Evolutionary conservation across 2,797 vertebrate genomes (phyloP), one percentile per base, ranked within the genome.

Genomic region (Alectoris magna): DNA sequence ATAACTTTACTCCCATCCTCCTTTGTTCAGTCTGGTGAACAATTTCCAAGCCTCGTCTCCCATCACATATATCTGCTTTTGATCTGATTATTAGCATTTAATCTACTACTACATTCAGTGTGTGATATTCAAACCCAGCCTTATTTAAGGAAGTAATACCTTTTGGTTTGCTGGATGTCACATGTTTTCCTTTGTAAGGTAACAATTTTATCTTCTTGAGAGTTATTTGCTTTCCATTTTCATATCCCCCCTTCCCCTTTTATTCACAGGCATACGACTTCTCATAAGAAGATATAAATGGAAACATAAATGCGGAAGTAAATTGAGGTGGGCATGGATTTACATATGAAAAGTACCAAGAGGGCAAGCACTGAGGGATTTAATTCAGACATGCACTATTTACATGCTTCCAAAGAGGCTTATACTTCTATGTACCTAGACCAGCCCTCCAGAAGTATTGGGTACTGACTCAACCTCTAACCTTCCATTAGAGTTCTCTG

Each of bases 41-140:
- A 94, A 92, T 95, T 96, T 95, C 82, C 91, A 92, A 93, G 76
- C 68, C 31, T 92, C 87, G 58, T 91, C 94, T 94, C 91, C 87
- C 79, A 68, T 75, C 70, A 93, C 89, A 39, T 91, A 84, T 48
- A 95, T 90, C 79, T 76, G 81, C 68, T 73, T 91, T 79, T 88
- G 94, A 94, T 93, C 91, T 86, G 76, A 94, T 95, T 94, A 95
- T 92, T 82, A 94, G 63, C 44, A 73, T 91, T 94, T 95, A 66
- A 95, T 96, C 93, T 82, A 60, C 66, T 64, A 38, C 82, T 84
- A 73, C 70, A 90, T 66, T 76, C 67, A 48, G 44, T 27, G 26
- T 38, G 10, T 36, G 56, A 78, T 49, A 89, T 76, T 86, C 87
- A 76, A 84, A 77, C 83, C 59, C 63, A 86, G 60, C 48, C 73